phyloP scores from a whole-genome alignment of 2,113 vertebrate species.

The Mugil cephalus region DNA sequence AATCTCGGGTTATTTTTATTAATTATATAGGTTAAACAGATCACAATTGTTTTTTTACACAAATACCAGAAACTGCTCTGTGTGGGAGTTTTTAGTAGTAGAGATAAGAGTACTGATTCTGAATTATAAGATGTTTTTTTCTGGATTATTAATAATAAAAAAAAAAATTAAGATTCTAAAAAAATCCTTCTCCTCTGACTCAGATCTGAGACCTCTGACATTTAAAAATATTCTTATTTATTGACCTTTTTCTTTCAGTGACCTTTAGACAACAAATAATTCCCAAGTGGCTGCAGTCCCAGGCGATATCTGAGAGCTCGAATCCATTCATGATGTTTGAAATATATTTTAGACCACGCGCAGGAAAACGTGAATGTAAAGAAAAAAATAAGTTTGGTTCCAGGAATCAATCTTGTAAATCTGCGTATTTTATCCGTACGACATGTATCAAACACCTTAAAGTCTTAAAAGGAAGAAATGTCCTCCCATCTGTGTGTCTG shows the following conservation, averaged over 20 bases:
- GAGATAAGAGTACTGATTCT: not conserved
- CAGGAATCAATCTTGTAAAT: constrained; percentile 6
- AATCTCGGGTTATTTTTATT: no score
- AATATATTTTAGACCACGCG: constrained; percentile 14
- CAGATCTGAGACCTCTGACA: constrained; percentile 58
- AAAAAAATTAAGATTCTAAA: not conserved
- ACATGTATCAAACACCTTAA: constrained; percentile 31
- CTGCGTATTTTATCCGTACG: constrained; percentile 18
- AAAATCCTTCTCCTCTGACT: constrained; percentile 14
- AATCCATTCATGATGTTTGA: constrained; percentile 37
- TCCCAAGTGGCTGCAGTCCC: constrained; percentile 36
- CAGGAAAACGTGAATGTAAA: not conserved
- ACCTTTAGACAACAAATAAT: constrained; percentile 65
- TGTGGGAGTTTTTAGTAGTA: not conserved
- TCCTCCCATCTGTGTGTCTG: constrained; percentile 11
- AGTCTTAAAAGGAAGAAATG: constrained; percentile 39
- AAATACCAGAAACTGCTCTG: not conserved
- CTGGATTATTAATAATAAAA: not conserved
- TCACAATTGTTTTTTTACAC: not conserved
- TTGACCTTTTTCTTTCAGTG: constrained; percentile 33
- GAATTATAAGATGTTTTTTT: constrained; percentile 3
- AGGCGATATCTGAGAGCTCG: constrained; percentile 45
- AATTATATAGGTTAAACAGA: no score
- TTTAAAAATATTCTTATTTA: constrained; percentile 61
- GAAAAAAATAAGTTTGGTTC: constrained; percentile 8